phyloP scores from a whole-genome alignment of 2,113 vertebrate species.

The Damaliscus lunatus region DNA sequence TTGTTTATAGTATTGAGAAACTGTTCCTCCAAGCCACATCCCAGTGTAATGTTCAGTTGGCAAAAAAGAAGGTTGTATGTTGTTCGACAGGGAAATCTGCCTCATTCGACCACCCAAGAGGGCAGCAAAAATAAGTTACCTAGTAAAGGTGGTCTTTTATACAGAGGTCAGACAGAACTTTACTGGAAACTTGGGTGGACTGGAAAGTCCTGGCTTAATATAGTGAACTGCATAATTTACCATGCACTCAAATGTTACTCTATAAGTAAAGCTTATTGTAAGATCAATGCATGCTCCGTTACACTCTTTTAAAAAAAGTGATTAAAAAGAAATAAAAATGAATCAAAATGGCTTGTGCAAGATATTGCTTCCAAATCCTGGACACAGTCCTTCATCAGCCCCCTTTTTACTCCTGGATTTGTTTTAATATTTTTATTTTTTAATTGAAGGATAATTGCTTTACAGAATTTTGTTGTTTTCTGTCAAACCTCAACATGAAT shows the following conservation, averaged over 20 bases:
- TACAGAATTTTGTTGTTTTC: neutral
- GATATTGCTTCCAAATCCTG: neutral
- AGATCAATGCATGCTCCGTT: neutral
- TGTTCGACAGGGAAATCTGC: conserved; percentile 64
- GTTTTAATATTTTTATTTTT: neutral
- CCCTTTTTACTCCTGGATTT: neutral
- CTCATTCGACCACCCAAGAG: conserved; percentile 75
- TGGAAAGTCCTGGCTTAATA: conserved; percentile 71
- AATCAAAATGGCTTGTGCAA: neutral
- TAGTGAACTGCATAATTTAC: conserved; percentile 69
- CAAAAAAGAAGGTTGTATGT: conserved; percentile 64
- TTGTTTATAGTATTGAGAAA: conserved; percentile 74
- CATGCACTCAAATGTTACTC: conserved; percentile 28
- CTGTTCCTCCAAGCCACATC: conserved; percentile 65
- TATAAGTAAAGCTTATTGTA: conserved; percentile 49
- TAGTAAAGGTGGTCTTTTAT: conserved; percentile 76
- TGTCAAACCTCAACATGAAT: neutral
- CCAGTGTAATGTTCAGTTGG: conserved; percentile 55
- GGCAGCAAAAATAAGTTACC: conserved; percentile 74
- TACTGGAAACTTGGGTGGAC: conserved; percentile 71
- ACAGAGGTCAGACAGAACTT: conserved; percentile 73
- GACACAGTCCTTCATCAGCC: neutral
- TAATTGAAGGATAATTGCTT: neutral
- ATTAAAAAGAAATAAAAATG: neutral
- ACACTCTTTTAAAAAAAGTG: neutral